These are phyloP conservation scores for Thaleichthys pacificus DNA, from an alignment of 2,797 vertebrate species.

Conservation along the genomic window DNA sequence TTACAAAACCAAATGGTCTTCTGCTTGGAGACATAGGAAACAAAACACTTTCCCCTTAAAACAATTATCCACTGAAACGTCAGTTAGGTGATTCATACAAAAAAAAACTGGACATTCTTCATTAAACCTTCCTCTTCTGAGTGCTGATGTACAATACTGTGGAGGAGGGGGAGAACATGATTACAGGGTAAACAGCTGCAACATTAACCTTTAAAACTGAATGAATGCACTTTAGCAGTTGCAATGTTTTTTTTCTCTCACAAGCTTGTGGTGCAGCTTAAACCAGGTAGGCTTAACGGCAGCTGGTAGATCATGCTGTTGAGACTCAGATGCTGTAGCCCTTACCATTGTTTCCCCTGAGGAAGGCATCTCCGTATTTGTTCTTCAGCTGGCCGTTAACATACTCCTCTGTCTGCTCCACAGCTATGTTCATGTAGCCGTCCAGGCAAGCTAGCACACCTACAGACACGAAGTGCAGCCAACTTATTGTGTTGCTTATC, in stretches of 20 bases:
- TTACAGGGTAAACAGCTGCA: not conserved
- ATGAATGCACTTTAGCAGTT: too few species aligned
- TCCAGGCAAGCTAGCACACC: constrained; percentile 97
- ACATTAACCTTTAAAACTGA: not conserved
- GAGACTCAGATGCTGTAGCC: not conserved
- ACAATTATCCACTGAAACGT: constrained; percentile 31
- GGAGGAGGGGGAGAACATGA: not conserved
- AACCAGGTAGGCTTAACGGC: not conserved
- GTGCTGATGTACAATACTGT: constrained; percentile 98
- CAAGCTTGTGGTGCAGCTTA: not conserved
- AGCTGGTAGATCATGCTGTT: not conserved
- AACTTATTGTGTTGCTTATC: too few species aligned
- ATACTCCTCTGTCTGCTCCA: constrained; percentile 98
- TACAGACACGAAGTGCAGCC: constrained; percentile 48
- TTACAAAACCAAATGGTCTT: constrained; percentile 56
- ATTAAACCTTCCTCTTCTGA: constrained; percentile 98
- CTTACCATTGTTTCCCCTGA: constrained; percentile 97
- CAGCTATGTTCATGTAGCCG: constrained; percentile 99
- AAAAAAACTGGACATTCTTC: constrained; percentile 38
- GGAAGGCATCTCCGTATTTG: constrained; percentile 97
- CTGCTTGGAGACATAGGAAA: constrained; percentile 45
- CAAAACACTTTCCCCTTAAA: constrained; percentile 22
- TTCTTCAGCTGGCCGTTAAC: constrained; percentile 99
- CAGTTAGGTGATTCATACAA: constrained; percentile 33
- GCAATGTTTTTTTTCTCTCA: not conserved